Evolutionary conservation across 2,888 invertebrate species (phyloP).

Genomic region (Perizoma flavofasciatum): DNA sequence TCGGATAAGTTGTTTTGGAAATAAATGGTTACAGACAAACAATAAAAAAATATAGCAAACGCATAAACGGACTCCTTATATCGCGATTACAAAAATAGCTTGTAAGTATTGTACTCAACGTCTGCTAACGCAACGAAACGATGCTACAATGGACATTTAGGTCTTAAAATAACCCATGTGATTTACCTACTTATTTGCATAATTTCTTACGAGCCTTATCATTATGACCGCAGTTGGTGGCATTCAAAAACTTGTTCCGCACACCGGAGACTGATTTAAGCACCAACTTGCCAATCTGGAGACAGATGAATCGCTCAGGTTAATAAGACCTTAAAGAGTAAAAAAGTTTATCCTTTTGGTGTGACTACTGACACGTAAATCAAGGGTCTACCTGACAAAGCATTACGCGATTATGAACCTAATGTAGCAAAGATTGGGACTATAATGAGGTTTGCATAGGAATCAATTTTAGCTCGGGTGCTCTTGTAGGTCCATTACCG

Average conservation of each 20-base stretch:
- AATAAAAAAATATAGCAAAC: too few relatives aligned
- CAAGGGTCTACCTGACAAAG: slow-evolving; percentile 12
- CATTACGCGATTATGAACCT: slow-evolving; percentile 12
- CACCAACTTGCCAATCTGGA: slow-evolving; percentile 42
- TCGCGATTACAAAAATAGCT: too few relatives aligned
- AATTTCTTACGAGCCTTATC: slow-evolving; percentile 37
- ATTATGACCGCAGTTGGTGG: slow-evolving; percentile 47
- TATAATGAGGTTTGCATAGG: slow-evolving; percentile 5
- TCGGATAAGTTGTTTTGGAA: too few relatives aligned
- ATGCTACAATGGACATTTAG: too few relatives aligned
- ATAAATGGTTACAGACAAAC: too few relatives aligned
- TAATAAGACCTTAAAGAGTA: slow-evolving; percentile 37
- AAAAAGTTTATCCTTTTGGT: slow-evolving; percentile 48
- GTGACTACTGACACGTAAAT: slow-evolving; percentile 50
- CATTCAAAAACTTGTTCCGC: slow-evolving; percentile 46
- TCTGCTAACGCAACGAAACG: too few relatives aligned
- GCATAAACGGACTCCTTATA: too few relatives aligned
- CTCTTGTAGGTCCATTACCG: slow-evolving; percentile 25
- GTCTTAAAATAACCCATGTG: too few relatives aligned
- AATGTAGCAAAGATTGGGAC: background rate
- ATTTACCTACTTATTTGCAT: slow-evolving; percentile 22
- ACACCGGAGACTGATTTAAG: slow-evolving; percentile 48
- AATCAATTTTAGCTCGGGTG: slow-evolving; percentile 15
- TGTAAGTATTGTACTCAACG: too few relatives aligned
- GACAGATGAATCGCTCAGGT: slow-evolving; percentile 34